Evolutionary conservation across 1,140 invertebrate genomes (phyloP).

Genomic region (Solenopsis fugax): DNA sequence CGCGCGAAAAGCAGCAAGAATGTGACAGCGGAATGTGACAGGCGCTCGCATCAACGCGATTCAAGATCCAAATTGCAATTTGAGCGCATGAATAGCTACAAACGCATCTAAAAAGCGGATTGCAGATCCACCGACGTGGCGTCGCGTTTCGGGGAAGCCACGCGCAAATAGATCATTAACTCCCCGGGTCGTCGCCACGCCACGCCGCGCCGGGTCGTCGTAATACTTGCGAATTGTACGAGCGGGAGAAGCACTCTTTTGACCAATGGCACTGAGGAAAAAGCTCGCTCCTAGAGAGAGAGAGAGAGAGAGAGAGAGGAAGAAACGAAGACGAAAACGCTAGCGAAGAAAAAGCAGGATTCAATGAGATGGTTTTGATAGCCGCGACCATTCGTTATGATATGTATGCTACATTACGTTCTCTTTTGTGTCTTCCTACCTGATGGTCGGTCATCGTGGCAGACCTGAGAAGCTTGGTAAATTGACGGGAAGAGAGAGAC

Average conservation of each 20-base stretch:
- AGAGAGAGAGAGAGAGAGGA: conserved; percentile 22
- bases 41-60: conserved; percentile 1
- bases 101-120: conserved; percentile 35
- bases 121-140: conserved; percentile 45
- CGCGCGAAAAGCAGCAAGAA: conserved; percentile 34
- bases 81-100: conserved; percentile 47
- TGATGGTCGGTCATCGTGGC: neutral
- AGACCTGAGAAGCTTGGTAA: conserved; percentile 29
- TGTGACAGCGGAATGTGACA: conserved; percentile 14
- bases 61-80: conserved; percentile 66
- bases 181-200: conserved; percentile 31
- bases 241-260: neutral
- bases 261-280: conserved; percentile 8
- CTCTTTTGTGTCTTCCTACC: conserved; percentile 7
- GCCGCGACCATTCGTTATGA: conserved; percentile 49
- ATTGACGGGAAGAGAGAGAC: neutral
- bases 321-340: neutral
- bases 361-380: conserved; percentile 61
- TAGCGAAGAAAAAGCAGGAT: neutral
- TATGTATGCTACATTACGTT: conserved; percentile 56
- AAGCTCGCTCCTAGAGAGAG: conserved; percentile 13
- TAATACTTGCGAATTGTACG: conserved; percentile 41
- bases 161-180: conserved; percentile 66
- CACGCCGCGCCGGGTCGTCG: neutral
- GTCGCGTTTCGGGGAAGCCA: conserved; percentile 23